Percentiles rank a stretch among this genome's conserved stretches.
Conservation (phyloP, 1,140 invertebrate species). For the Saccostrea echinata region DNA sequence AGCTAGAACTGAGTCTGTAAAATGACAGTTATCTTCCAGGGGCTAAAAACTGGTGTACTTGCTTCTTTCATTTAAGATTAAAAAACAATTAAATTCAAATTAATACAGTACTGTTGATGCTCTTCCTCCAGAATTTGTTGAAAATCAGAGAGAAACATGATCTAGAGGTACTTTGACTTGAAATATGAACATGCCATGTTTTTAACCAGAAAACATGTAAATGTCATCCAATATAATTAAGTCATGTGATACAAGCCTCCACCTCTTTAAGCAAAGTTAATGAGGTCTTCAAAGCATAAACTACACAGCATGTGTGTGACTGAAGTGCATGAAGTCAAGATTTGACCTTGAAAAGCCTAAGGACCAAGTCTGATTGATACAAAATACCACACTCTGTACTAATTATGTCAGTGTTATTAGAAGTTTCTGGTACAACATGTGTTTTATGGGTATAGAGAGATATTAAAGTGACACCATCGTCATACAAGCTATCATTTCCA, state of each 20-base stretch:
- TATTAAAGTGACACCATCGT: background rate
- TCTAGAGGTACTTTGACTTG: no score
- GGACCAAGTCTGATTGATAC: background rate
- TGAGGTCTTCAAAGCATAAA: background rate
- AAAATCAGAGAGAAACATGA: background rate
- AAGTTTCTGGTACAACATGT: slow-evolving; percentile 36
- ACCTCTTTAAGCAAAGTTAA: slow-evolving; percentile 2
- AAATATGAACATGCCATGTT: background rate
- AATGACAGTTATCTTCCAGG: slow-evolving; percentile 3
- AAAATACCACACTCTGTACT: background rate
- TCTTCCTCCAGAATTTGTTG: background rate
- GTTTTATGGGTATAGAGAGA: slow-evolving; percentile 11
- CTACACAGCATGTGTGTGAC: background rate
- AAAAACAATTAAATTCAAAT: background rate
- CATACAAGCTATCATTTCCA: background rate
- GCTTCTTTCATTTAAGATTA: background rate
- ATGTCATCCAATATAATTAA: background rate
- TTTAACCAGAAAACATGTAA: background rate
- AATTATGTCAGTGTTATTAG: slow-evolving; percentile 2
- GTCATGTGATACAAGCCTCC: background rate
- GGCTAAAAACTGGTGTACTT: background rate
- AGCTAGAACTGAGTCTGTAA: background rate
- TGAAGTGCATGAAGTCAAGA: background rate
- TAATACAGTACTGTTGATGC: background rate
- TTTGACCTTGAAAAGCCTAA: slow-evolving; percentile 34